A percentile compares a stretch with the other conserved stretches of the same genome.
Evolutionary conservation across 2,797 vertebrate genomes (phyloP).

Genomic region (Siniperca obscura): DNA sequence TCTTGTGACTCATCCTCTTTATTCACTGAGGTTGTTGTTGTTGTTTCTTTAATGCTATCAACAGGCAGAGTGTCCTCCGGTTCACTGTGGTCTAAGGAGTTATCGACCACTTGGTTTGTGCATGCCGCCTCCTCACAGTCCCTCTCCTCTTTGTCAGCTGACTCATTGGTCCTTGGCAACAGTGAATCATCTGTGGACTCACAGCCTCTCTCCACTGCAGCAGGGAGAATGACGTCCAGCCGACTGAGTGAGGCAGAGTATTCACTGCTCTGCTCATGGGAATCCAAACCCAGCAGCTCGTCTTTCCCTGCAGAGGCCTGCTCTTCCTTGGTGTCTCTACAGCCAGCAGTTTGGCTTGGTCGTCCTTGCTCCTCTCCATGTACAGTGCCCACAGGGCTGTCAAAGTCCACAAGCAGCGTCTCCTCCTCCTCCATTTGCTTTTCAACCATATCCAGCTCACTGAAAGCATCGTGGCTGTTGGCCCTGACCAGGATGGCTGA

Average conservation of each 20-base stretch:
- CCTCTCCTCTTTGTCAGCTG: constrained; percentile 46
- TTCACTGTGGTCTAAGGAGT: constrained; percentile 33
- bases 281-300: constrained; percentile 45
- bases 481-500: constrained; percentile 80
- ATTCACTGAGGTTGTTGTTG: not conserved
- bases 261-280: constrained; percentile 46
- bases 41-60: constrained; percentile 10
- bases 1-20: constrained; percentile 32
- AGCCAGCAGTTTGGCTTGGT: not conserved
- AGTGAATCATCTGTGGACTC: constrained; percentile 58
- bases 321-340: constrained; percentile 17
- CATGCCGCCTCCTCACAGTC: constrained; percentile 32
- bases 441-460: constrained; percentile 80
- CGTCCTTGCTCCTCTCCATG: constrained; percentile 28
- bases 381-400: constrained; percentile 71
- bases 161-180: constrained; percentile 37
- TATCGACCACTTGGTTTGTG: constrained; percentile 31
- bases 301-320: constrained; percentile 17
- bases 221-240: constrained; percentile 81
- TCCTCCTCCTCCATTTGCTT: constrained; percentile 73
- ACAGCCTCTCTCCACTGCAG: constrained; percentile 63
- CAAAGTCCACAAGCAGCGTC: constrained; percentile 83
- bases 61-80: not conserved
- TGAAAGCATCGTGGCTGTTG: constrained; percentile 82
- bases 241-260: constrained; percentile 72